phyloP scores from a whole-genome alignment of 2,113 vertebrate species.

The Crotalus horridus region DNA sequence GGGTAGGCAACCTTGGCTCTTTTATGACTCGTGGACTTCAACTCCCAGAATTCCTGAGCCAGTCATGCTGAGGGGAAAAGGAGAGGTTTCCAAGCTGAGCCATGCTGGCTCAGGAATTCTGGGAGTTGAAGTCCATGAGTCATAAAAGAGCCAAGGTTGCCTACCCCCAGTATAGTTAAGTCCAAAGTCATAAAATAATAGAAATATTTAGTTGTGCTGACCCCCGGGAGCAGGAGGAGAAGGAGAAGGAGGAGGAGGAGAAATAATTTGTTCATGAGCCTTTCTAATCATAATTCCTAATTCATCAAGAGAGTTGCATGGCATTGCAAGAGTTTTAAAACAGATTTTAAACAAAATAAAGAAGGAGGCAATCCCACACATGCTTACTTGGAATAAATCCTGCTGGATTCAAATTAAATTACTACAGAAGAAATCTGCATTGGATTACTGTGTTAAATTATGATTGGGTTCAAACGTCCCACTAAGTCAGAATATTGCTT shows the following conservation, averaged over 20 bases:
- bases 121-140: background rate
- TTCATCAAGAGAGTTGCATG: background rate
- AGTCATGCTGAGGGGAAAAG: too few species aligned
- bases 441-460: background rate
- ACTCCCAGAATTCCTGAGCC: too few species aligned
- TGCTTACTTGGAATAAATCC: background rate
- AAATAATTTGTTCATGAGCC: slow-evolving; percentile 2
- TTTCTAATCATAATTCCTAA: slow-evolving; percentile 10
- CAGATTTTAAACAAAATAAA: background rate
- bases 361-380: background rate
- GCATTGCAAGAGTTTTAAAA: background rate
- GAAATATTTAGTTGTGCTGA: slow-evolving; percentile 8
- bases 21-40: too few species aligned
- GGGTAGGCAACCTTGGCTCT: too few species aligned
- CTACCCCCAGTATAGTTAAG: background rate
- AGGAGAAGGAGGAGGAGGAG: background rate
- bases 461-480: background rate
- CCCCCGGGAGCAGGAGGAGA: background rate
- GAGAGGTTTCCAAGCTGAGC: too few species aligned
- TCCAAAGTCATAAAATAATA: slow-evolving; percentile 13
- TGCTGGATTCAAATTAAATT: background rate
- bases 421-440: background rate
- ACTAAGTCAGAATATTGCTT: background rate
- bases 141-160: background rate
- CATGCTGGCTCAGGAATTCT: too few species aligned